A percentile compares a stretch with the other conserved stretches of the same genome.
phyloP scores from a whole-genome alignment of 2,888 invertebrate genomes.

The Melipona bicolor region DNA sequence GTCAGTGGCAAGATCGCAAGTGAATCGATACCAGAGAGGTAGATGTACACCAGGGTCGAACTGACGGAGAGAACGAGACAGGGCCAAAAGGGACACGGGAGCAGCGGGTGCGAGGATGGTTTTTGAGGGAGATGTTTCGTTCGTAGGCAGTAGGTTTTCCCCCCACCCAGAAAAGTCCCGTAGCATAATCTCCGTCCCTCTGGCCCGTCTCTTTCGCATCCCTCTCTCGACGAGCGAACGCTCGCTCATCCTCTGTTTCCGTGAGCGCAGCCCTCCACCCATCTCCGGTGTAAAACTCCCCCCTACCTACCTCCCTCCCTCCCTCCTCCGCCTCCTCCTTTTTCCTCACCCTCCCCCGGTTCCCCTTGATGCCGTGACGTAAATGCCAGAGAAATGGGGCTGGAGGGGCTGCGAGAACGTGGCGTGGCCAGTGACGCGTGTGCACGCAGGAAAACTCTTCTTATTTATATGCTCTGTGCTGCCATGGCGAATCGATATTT shows the following conservation, averaged over 20 bases:
- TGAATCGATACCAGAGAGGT: constrained; percentile 76
- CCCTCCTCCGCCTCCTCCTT: too few relatives aligned
- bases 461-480: constrained; percentile 81
- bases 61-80: constrained; percentile 55
- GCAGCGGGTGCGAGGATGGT: constrained; percentile 72
- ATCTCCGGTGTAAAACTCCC: constrained; percentile 66
- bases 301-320: not conserved
- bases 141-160: constrained; percentile 78
- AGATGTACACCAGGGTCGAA: constrained; percentile 70
- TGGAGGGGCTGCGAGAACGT: constrained; percentile 71
- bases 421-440: constrained; percentile 83
- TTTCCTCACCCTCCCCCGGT: too few relatives aligned
- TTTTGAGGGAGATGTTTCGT: constrained; percentile 83
- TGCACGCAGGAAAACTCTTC: constrained; percentile 83
- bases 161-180: constrained; percentile 72
- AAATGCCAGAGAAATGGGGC: constrained; percentile 77
- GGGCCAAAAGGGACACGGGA: constrained; percentile 66
- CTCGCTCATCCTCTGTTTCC: constrained; percentile 69
- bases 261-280: constrained; percentile 68
- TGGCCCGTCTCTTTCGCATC: constrained; percentile 63
- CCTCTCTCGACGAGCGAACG: constrained; percentile 42
- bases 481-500: constrained; percentile 80
- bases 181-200: constrained; percentile 80
- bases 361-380: constrained; percentile 72
- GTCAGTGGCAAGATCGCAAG: constrained; percentile 71